phyloP scores from a whole-genome alignment of 2,888 invertebrate genomes.

The Harpalus rubripes region DNA sequence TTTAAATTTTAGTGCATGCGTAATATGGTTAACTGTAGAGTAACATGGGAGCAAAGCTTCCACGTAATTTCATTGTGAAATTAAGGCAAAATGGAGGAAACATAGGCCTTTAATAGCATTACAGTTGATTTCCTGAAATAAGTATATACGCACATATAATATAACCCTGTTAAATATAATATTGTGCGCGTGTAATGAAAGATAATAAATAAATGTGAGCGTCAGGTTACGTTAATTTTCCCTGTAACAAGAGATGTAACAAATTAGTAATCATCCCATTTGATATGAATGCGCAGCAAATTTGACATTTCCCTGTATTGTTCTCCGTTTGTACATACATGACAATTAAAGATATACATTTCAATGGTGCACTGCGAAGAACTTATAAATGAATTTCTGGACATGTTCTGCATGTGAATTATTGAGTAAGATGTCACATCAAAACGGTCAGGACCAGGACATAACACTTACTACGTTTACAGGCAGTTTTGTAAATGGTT shows the following conservation, averaged over 20 bases:
- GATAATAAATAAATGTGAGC: conserved; percentile 7
- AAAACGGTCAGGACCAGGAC: too few relatives aligned
- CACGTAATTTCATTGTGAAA: conserved; percentile 2
- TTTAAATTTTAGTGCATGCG: background rate
- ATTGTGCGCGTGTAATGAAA: background rate
- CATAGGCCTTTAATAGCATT: background rate
- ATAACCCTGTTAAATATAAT: background rate
- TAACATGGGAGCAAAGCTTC: background rate
- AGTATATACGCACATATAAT: background rate
- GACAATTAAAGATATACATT: too few relatives aligned
- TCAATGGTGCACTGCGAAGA: too few relatives aligned
- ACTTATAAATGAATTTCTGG: too few relatives aligned
- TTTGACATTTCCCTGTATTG: background rate
- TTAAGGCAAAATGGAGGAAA: background rate
- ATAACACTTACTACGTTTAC: too few relatives aligned
- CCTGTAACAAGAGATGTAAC: background rate
- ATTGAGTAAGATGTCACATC: too few relatives aligned
- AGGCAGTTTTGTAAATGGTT: too few relatives aligned
- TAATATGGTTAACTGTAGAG: background rate
- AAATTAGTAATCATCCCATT: background rate
- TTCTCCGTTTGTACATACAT: too few relatives aligned
- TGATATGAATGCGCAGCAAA: background rate
- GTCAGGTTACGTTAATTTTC: background rate
- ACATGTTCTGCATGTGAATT: too few relatives aligned
- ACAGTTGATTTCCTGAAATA: conserved; percentile 1